phyloP scores from a whole-genome alignment of 2,797 vertebrate species.

The Psittacula echo region DNA sequence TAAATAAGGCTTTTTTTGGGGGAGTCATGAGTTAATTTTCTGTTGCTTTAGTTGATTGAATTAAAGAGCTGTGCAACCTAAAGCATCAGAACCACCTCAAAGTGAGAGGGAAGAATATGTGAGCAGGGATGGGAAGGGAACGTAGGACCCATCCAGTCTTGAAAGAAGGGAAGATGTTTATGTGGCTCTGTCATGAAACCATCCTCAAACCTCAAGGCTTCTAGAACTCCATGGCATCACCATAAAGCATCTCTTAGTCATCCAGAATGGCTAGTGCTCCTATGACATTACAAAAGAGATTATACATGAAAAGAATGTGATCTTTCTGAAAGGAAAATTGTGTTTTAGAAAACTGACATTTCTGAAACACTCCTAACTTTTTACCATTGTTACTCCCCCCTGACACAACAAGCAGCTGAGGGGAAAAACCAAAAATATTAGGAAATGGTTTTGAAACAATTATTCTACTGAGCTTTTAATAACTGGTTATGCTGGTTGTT shows the following conservation, averaged over 20 bases:
- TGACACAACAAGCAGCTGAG: neutral
- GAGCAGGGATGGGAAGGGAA: neutral
- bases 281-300: neutral
- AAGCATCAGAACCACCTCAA: neutral
- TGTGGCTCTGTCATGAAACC: neutral
- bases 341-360: neutral
- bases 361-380: neutral
- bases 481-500: neutral
- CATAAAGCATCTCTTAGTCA: neutral
- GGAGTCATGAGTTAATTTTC: neutral
- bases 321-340: neutral
- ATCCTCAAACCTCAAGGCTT: neutral
- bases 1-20: neutral
- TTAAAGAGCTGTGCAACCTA: neutral
- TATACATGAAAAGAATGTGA: neutral
- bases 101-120: neutral
- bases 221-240: neutral
- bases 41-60: neutral
- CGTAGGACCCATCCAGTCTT: neutral
- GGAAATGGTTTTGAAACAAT: neutral
- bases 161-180: neutral
- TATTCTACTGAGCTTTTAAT: neutral
- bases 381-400: neutral
- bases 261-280: neutral
- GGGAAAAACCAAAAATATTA: neutral